These are phyloP conservation scores for Automeris io DNA, from an alignment of 2,888 invertebrate genomes.

Conservation along the genomic window DNA sequence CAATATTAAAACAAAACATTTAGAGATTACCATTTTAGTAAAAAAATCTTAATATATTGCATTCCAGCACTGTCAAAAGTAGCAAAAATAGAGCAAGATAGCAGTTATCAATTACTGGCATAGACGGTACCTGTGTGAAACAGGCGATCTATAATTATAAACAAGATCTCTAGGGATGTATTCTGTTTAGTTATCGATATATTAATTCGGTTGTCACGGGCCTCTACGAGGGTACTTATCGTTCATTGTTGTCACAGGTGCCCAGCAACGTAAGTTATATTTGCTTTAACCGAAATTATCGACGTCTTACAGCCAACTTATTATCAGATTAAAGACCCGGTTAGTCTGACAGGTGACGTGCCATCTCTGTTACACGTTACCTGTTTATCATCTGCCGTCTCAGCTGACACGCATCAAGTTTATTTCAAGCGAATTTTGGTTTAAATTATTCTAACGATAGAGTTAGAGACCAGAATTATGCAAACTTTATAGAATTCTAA, in stretches of 20 bases:
- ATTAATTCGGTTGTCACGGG: conserved; percentile 31
- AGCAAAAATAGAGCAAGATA: too few relatives aligned
- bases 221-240: conserved; percentile 45
- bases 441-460: conserved; percentile 4
- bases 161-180: conserved; percentile 11
- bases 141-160: too few relatives aligned
- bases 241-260: conserved; percentile 51
- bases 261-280: conserved; percentile 31
- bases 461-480: too few relatives aligned
- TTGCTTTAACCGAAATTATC: conserved; percentile 51
- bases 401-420: neutral
- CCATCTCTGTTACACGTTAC: neutral
- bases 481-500: too few relatives aligned
- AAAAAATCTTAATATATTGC: too few relatives aligned
- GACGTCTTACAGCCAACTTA: conserved; percentile 27
- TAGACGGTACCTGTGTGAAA: too few relatives aligned
- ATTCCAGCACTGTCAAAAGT: too few relatives aligned
- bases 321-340: conserved; percentile 32
- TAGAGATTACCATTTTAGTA: too few relatives aligned
- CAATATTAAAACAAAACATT: too few relatives aligned
- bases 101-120: too few relatives aligned
- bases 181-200: conserved; percentile 31
- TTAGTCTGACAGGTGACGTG: conserved; percentile 18
- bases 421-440: conserved; percentile 7
- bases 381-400: neutral